Base-by-base conservation (phyloP, 2,797 vertebrate species). In the Parotocinclus haroldoi region DNA sequence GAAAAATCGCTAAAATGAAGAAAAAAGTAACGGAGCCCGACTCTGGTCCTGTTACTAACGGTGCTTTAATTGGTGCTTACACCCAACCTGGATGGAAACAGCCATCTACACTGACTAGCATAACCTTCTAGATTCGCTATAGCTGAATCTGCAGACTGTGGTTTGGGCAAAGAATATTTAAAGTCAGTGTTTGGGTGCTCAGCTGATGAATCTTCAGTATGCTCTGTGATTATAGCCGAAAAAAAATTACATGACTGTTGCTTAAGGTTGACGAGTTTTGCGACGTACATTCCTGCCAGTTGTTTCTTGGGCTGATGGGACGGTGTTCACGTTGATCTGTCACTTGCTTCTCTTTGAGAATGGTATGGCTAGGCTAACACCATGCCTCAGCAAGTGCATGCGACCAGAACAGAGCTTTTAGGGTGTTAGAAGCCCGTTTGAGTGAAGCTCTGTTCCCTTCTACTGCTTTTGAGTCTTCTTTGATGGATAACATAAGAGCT, bases 41-140 rank as follows among this genome's bases (percentile, higher is more conserved):
- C 74, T 85, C 79, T 86, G 87, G 87, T 86, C 60, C 73, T 82
- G 76, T 85, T 83, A 83, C 83, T 81, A 82, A 82, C 86, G 89
- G 89, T 91, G 89, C 89, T 91, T 87, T 72, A 82, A 85, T 76
- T 85, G 89, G 89, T 90, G 90, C 90, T 91, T 82, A 83, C 79
- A 81, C 76, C 79, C 62, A 78, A 72, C 50, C 45, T 36, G 56
- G 57, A 75, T 63, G 72, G 60, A 69, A 52, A 66, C 75, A 75
- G 87, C 90, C 70, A 75, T 75, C 40, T 42, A 42, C 61, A 58
- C 51, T 57, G 70, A 67, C 63, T 45, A 50, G 48, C n/a, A 50
- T 16, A n/a, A 27, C 2, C 27, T 5, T 2, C 27, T 27, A 2
- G 27, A 27, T 27, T 27, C 48, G n/a, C 13, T 50, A 16, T 9